A percentile compares a stretch with the other conserved stretches of the same genome.
These are phyloP conservation scores for Lepidurus packardi DNA, from an alignment of 1,140 invertebrate genomes.

Conservation along the genomic window DNA sequence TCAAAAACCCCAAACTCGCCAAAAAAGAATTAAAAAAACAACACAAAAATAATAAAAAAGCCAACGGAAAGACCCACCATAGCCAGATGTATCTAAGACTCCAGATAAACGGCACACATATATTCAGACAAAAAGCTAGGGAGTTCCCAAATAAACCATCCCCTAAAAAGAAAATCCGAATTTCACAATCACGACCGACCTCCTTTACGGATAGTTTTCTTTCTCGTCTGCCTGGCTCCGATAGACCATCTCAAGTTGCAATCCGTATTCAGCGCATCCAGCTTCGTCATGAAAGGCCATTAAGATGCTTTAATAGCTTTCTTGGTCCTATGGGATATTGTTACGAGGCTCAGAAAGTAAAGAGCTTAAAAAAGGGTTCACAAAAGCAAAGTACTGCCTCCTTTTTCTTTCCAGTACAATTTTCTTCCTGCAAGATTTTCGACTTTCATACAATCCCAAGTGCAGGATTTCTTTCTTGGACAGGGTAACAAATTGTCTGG, in stretches of 20 bases:
- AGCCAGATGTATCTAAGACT: not conserved
- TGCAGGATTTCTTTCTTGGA: too few relatives aligned
- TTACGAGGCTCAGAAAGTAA: not conserved
- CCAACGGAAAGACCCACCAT: not conserved
- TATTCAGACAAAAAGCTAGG: not conserved
- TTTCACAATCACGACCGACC: slow-evolving; percentile 21
- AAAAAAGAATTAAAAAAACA: too few relatives aligned
- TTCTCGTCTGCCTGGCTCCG: not conserved
- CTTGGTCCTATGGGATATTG: slow-evolving; percentile 16
- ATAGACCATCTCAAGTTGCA: slow-evolving; percentile 9
- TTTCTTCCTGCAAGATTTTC: too few relatives aligned
- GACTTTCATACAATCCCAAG: too few relatives aligned
- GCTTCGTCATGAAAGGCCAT: slow-evolving; percentile 21
- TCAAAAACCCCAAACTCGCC: not conserved
- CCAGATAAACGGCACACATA: not conserved
- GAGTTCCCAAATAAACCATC: slow-evolving; percentile 19
- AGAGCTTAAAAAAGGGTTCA: not conserved
- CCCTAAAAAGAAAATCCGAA: slow-evolving; percentile 11
- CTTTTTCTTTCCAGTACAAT: not conserved
- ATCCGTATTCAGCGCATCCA: slow-evolving; percentile 9
- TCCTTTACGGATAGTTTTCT: slow-evolving; percentile 19
- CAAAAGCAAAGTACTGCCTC: not conserved
- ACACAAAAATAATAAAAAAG: not conserved
- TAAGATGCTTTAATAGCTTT: slow-evolving; percentile 16
- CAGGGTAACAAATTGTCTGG: too few relatives aligned